phyloP scores from a whole-genome alignment of 2,113 vertebrate genomes.

The Bos taurus region DNA sequence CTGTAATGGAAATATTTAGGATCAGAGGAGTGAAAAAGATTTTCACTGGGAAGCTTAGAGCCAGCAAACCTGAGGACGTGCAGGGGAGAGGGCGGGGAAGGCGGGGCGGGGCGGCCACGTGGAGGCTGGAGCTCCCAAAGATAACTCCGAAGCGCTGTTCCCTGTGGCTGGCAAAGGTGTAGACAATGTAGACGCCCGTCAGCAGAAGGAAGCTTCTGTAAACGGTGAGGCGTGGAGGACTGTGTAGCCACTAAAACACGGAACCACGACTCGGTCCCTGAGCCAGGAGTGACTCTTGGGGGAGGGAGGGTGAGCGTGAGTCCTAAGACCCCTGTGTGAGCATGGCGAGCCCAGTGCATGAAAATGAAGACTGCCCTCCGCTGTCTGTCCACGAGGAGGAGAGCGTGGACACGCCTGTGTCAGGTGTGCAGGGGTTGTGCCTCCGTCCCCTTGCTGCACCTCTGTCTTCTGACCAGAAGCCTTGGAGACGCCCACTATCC shows the following conservation, averaged over 20 bases:
- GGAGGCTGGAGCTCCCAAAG: background rate
- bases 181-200: background rate
- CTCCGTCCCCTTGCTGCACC: background rate
- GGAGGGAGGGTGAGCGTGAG: background rate
- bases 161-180: no score
- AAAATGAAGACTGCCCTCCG: background rate
- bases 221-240: fast-evolving
- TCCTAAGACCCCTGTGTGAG: background rate
- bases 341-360: background rate
- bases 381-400: background rate
- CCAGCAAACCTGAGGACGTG: background rate
- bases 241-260: background rate
- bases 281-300: background rate
- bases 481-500: background rate
- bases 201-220: no score
- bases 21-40: background rate
- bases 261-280: background rate
- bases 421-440: background rate
- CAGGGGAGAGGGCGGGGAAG: background rate
- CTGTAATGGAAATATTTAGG: background rate
- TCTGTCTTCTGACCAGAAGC: background rate
- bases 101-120: fast-evolving
- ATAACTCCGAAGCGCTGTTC: background rate
- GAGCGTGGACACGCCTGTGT: background rate
- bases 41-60: background rate